Evolutionary conservation across 2,113 vertebrate species (phyloP).

Genomic region (Opisthocomus hoazin): DNA sequence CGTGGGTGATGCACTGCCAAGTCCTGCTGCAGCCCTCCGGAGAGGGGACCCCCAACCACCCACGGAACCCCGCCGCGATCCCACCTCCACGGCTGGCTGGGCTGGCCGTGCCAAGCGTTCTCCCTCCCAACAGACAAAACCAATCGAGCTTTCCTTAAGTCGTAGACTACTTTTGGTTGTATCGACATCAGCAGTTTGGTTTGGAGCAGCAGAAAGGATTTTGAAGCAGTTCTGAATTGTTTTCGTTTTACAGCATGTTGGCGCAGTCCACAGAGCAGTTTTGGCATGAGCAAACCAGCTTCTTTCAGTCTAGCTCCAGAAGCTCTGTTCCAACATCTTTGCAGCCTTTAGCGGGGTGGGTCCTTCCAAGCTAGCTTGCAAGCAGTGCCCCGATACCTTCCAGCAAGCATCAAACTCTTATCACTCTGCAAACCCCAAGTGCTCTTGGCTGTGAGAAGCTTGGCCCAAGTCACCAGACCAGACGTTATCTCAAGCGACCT

Average conservation of each 20-base stretch:
- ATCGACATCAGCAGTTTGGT: background rate
- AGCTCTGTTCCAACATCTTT: background rate
- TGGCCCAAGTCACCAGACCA: background rate
- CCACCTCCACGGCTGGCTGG: rapidly evolving
- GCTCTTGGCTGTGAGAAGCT: background rate
- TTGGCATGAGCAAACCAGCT: rapidly evolving
- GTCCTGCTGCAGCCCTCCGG: rapidly evolving
- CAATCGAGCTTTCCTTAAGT: background rate
- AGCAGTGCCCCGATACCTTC: background rate
- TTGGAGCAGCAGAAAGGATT: background rate
- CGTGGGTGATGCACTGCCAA: rapidly evolving
- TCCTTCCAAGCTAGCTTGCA: background rate
- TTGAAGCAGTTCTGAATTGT: background rate
- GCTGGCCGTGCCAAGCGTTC: background rate
- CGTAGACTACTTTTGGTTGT: background rate
- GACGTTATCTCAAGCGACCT: background rate
- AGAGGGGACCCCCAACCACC: rapidly evolving
- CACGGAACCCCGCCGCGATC: rapidly evolving
- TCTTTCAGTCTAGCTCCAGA: background rate
- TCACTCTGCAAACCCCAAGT: background rate
- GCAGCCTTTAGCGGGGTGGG: background rate
- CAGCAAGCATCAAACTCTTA: background rate
- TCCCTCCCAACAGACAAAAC: background rate
- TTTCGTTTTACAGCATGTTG: rapidly evolving
- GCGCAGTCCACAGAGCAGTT: background rate